Base-by-base conservation (phyloP, 2,113 vertebrate genomes). In the Siniperca knerii region DNA sequence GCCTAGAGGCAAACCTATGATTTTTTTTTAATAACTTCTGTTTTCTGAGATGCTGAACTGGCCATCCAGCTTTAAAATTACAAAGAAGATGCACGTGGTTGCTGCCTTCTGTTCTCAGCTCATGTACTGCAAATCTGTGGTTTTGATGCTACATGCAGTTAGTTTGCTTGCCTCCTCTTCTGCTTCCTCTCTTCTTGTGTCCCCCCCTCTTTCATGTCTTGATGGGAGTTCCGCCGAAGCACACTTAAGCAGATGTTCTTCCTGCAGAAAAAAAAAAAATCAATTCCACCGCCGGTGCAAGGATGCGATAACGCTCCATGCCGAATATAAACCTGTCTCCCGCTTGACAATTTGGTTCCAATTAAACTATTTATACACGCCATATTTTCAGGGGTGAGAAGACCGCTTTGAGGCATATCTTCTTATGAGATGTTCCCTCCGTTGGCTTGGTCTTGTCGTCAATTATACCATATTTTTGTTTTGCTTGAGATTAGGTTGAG, bases 331-430 rank as follows among this genome's bases (percentile, higher is more conserved):
- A 94, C 84, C 89, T 88, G 90, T 91, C 92, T 90, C 61, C 77
- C 12, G 42, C 90, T 88, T 90, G 87, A 92, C 90, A 90, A 92
- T 92, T 91, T 89, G 75, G 86, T 91, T 93, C 92, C 90, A 93
- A 92, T 92, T 93, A 94, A 89, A 84, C 86, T 92, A 89, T 93
- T 93, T 92, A 93, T 91, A 87, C 85, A 75, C 6, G 61, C 77
- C 81, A 50, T 87, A 78, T 92, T 90, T 93, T 80, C 83, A 77
- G 76, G 81, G 88, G 69, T 85, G 90, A 91, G 83, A 58, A 62
- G 72, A 84, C 33, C 2, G 75, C 90, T 92, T 90, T 84, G 86
- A 89, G 91, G 84, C 86, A 65, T 35, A 55, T 88, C 76, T 81
- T 79, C 87, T 81, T 46, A 40, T 21, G 86, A 89, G 80, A 89